Conservation (phyloP, 2,888 invertebrate species). For the Microdon myrmicae region DNA sequence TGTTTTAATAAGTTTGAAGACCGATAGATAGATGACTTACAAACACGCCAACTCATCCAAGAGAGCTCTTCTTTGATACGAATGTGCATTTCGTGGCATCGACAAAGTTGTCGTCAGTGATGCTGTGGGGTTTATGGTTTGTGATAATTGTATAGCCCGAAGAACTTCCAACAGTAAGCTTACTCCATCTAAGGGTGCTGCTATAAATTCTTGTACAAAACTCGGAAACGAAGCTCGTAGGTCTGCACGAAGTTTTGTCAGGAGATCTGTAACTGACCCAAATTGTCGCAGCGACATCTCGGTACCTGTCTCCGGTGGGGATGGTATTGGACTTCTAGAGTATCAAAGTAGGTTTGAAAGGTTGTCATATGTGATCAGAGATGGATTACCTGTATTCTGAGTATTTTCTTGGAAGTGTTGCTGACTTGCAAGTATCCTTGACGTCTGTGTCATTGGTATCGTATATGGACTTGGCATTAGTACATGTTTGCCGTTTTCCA, state of each 20-base stretch:
- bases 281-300: conserved; percentile 91
- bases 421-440: conserved; percentile 60
- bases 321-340: conserved; percentile 75
- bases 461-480: conserved; percentile 63
- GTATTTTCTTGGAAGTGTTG: conserved; percentile 64
- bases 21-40: conserved; percentile 64
- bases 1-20: not conserved
- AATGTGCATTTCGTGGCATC: conserved; percentile 72
- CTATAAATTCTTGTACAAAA: conserved; percentile 92
- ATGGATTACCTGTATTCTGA: conserved; percentile 63
- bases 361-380: not conserved
- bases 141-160: conserved; percentile 84
- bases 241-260: conserved; percentile 87
- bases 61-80: conserved; percentile 78
- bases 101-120: conserved; percentile 60
- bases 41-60: conserved; percentile 90
- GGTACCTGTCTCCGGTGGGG: conserved; percentile 72
- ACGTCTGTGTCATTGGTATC: conserved; percentile 58
- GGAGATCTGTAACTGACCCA: conserved; percentile 85
- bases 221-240: conserved; percentile 88
- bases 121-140: conserved; percentile 70
- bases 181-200: conserved; percentile 88
- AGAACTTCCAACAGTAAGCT: conserved; percentile 84
- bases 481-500: conserved; percentile 68
- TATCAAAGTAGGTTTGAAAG: not conserved